A percentile compares a stretch with the other conserved stretches of the same genome.
Conservation (phyloP, 2,797 vertebrate genomes). For the Acestrorhynchus altus region DNA sequence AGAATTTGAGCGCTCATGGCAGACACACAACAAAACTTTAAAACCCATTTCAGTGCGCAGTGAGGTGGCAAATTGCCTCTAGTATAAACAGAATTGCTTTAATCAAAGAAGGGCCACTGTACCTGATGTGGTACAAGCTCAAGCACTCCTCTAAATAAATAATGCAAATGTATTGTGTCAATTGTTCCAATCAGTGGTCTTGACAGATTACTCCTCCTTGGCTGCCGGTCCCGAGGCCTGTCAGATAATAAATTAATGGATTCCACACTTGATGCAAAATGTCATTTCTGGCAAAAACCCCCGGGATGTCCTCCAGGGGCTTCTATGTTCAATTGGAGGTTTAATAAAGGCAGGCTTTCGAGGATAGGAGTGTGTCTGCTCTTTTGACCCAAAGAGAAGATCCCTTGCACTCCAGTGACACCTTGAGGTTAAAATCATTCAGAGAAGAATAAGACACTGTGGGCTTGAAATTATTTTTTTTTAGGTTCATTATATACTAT, state of each 20-base stretch:
- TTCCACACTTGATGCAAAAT: constrained; percentile 67
- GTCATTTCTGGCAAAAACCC: constrained; percentile 61
- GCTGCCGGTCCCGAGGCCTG: constrained; percentile 42
- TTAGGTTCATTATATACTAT: too few relatives aligned
- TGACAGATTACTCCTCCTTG: constrained; percentile 56
- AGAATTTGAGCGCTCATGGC: not conserved
- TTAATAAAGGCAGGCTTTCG: not conserved
- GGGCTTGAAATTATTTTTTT: too few relatives aligned
- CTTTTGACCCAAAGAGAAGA: not conserved
- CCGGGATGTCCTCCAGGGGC: constrained; percentile 52
- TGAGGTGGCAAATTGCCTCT: constrained; percentile 33
- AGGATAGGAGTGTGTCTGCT: not conserved
- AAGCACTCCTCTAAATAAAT: constrained; percentile 39
- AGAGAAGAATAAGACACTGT: not conserved
- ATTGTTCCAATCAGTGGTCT: constrained; percentile 31
- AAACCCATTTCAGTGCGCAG: constrained; percentile 29
- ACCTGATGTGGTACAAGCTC: constrained; percentile 5
- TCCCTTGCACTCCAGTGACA: constrained; percentile 66
- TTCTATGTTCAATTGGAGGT: constrained; percentile 34
- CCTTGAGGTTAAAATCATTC: constrained; percentile 57
- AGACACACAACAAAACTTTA: constrained; percentile 21
- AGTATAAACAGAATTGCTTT: constrained; percentile 33
- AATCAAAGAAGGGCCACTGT: constrained; percentile 31
- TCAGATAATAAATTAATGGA: constrained; percentile 63
- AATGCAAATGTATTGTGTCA: constrained; percentile 23